Percentiles rank a stretch among this genome's conserved stretches.
Evolutionary conservation across 2,113 vertebrate species (phyloP).

Genomic region (Xyliphius kryptos): DNA sequence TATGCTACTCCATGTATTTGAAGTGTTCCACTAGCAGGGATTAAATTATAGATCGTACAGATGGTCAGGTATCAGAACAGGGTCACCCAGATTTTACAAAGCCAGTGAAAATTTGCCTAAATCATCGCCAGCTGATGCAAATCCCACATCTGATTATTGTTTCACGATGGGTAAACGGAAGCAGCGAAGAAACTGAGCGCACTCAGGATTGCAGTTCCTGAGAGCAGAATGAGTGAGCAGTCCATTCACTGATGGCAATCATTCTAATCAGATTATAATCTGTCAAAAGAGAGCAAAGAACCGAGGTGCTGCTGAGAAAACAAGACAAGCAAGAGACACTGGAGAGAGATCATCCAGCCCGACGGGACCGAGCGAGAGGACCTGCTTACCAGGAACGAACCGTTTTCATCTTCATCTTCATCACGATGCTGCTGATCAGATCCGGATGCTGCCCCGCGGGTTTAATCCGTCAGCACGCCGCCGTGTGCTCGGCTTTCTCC

Average conservation of each 20-base stretch:
- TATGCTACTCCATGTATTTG: not conserved
- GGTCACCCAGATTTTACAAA: conserved; percentile 10
- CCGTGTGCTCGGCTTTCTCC: conserved; percentile 32
- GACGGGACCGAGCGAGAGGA: not conserved
- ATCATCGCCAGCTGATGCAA: not conserved
- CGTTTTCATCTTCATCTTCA: conserved; percentile 66
- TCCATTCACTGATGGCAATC: too few relatives aligned
- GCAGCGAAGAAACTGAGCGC: too few relatives aligned
- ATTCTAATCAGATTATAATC: too few relatives aligned
- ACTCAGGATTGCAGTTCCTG: too few relatives aligned
- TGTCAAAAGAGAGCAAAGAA: not conserved
- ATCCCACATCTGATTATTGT: not conserved
- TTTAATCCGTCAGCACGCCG: conserved; percentile 29
- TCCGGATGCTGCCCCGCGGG: conserved; percentile 42
- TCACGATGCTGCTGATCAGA: conserved; percentile 52
- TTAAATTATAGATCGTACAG: conserved; percentile 2
- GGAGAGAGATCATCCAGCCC: too few relatives aligned
- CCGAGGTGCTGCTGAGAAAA: too few relatives aligned
- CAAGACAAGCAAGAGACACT: not conserved
- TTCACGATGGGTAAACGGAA: too few relatives aligned
- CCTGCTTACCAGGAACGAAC: conserved; percentile 55
- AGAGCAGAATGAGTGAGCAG: too few relatives aligned
- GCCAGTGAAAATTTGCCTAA: not conserved
- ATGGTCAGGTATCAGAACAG: conserved; percentile 16
- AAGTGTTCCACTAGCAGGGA: not conserved